Percentiles rank a stretch among this genome's conserved stretches.
Evolutionary conservation across 1,140 invertebrate species (phyloP).

Genomic region (Yoshiicerus persimilis): DNA sequence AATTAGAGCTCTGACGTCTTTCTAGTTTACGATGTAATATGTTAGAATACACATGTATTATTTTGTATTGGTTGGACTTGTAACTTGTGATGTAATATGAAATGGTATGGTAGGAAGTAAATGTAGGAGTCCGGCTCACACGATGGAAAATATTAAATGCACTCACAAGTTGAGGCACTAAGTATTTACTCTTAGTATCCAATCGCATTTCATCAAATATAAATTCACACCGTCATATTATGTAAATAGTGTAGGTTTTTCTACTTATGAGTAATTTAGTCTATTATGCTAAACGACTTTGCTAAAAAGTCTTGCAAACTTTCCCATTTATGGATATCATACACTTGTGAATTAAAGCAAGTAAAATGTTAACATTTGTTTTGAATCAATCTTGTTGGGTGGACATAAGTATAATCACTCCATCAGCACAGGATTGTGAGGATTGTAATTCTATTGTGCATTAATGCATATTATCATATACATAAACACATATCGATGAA

Average conservation of each 20-base stretch:
- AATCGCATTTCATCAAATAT: background rate
- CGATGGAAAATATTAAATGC: background rate
- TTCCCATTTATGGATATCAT: conserved; percentile 6
- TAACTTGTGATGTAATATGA: no score
- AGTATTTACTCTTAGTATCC: background rate
- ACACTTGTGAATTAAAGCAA: background rate
- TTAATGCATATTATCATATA: background rate
- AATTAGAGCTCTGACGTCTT: conserved; percentile 1
- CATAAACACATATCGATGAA: no score
- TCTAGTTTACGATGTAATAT: background rate
- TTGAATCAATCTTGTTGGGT: background rate
- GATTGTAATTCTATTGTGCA: background rate
- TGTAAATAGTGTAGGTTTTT: background rate
- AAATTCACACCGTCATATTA: conserved; percentile 1
- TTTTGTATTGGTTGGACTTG: no score
- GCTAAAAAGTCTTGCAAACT: conserved; percentile 23
- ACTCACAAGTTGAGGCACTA: background rate
- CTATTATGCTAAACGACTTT: background rate
- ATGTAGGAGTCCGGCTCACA: no score
- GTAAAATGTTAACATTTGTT: background rate
- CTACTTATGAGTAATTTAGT: background rate
- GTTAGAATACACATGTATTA: no score
- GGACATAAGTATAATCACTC: background rate
- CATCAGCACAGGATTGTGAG: background rate
- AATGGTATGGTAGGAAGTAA: no score